A percentile compares a stretch with the other conserved stretches of the same genome.
Evolutionary conservation across 1,140 invertebrate genomes (phyloP).

Genomic region (Aphidius gifuensis): DNA sequence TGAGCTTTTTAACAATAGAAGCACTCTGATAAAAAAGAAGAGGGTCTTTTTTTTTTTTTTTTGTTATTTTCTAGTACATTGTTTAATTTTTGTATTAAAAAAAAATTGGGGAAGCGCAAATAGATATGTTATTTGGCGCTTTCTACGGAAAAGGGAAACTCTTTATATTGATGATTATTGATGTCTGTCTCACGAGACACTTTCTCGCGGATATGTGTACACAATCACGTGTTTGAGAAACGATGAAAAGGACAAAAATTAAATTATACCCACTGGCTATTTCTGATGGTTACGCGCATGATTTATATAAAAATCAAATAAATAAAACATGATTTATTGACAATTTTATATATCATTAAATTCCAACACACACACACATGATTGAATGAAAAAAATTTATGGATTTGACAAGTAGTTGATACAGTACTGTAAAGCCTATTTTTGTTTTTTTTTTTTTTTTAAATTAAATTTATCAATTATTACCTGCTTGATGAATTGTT

Average conservation of each 20-base stretch:
- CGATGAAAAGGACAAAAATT: not conserved
- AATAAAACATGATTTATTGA: not conserved
- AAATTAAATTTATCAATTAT: conserved; percentile 2
- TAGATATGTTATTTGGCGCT: not conserved
- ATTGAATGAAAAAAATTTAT: no score
- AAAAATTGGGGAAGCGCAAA: no score
- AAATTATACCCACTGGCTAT: not conserved
- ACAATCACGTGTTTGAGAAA: not conserved
- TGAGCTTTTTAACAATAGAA: no score
- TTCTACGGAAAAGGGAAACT: conserved; percentile 21
- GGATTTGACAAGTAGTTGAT: no score
- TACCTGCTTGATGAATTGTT: conserved; percentile 35
- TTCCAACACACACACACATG: not conserved
- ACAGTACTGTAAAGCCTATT: no score
- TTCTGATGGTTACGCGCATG: not conserved
- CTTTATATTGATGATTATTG: not conserved
- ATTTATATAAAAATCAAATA: not conserved
- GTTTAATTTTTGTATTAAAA: no score
- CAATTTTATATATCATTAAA: not conserved
- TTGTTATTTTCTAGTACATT: no score
- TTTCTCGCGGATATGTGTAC: conserved; percentile 14
- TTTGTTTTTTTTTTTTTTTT: not conserved
- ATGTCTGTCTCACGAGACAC: not conserved
- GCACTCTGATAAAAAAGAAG: no score
- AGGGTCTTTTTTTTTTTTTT: no score